A percentile compares a stretch with the other conserved stretches of the same genome.
Evolutionary conservation across 35 echinoderm and acorn worm species (phyloP).

Genomic region (Amphiura filiformis): DNA sequence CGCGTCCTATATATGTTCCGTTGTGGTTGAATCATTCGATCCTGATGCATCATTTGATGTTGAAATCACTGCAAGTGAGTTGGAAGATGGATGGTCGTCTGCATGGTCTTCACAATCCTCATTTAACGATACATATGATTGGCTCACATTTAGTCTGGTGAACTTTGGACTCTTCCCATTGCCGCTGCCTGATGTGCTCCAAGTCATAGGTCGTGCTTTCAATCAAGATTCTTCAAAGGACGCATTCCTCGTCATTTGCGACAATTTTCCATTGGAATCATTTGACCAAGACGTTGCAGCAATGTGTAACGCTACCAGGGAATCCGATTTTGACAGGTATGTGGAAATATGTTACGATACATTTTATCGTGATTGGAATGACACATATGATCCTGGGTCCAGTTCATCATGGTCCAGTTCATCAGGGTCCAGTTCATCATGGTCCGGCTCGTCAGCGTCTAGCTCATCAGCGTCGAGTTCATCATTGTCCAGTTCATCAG

Average conservation of each 20-base stretch:
- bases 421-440: too few relatives aligned
- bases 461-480: too few relatives aligned
- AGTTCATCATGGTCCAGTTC: too few relatives aligned
- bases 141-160: not conserved
- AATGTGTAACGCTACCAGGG: not conserved
- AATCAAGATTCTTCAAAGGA: not conserved
- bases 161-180: not conserved
- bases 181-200: not conserved
- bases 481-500: too few relatives aligned
- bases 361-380: not conserved
- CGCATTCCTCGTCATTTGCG: not conserved
- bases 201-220: not conserved
- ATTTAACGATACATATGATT: too few relatives aligned
- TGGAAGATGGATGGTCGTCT: too few relatives aligned
- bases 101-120: too few relatives aligned
- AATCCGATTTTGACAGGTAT: not conserved
- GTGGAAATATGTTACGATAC: not conserved
- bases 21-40: not conserved
- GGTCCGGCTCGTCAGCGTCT: too few relatives aligned
- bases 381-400: not conserved
- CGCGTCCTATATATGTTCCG: not conserved
- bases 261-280: not conserved
- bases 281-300: not conserved
- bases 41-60: not conserved
- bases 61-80: not conserved